Evolutionary conservation across 2,113 vertebrate genomes (phyloP), one percentile per base, ranked within the genome.

Genomic region (Talpa occidentalis): DNA sequence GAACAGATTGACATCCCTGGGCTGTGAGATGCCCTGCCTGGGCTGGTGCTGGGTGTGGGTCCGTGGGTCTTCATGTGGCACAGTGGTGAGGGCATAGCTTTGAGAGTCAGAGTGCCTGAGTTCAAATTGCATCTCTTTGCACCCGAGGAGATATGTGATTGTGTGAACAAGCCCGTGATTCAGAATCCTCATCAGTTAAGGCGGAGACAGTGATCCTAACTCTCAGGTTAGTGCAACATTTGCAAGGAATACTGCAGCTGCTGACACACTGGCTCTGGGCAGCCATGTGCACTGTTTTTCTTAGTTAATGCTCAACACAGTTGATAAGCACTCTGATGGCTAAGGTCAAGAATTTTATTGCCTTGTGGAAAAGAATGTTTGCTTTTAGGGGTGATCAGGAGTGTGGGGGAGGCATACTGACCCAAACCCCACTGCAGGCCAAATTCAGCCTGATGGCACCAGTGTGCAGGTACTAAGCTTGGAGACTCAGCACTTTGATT

Each of bases 1-100:
- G 37, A 67, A 17, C 19, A 24, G 40, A 14, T 60, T 19, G 62
- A 42, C 60, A 44, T 72, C 30, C 0, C 44, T 1, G 69, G 69
- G 37, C 0, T 19, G 15, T 0, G 16, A 47, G 72, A 67, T 11
- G 54, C 6, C 15, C n/a, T 9, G 1, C 3, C 0, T 1, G 44
- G 49, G 21, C 54, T 56, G 67, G n/a, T 10, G 30, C 28, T 0
- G 1, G 73, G 11, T 7, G 24, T 28, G 49, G 12, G 47, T 56
- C 24, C 40, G 14, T 9, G 26, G 15, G 44, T 56, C 7, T 64
- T 56, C 17, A 0, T 12, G 28, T 15, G 35, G 10, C 47, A 7
- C 21, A 19, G 14, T 5, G 52, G 5, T 70, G n/a, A 47, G 42
- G 56, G 32, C 1, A 0, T 5, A 5, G 62, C 54, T 37, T 69